Percentiles rank a stretch among this genome's conserved stretches.
phyloP scores from a whole-genome alignment of 2,888 invertebrate genomes.

The Eurytoma californica region DNA sequence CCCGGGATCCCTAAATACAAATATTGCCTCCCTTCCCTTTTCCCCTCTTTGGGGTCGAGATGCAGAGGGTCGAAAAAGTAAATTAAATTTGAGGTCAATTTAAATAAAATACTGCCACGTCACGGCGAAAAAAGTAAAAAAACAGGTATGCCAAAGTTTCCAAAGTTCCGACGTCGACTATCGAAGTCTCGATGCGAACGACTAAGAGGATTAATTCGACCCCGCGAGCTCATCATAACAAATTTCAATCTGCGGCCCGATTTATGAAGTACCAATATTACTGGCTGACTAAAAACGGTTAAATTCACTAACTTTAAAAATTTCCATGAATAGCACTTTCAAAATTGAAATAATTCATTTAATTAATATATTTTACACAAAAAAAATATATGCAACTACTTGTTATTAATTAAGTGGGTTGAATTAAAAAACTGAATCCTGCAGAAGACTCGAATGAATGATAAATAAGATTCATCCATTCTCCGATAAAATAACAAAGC shows the following conservation, averaged over 20 bases:
- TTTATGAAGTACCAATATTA: conserved; percentile 29
- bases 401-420: too few species aligned
- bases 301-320: too few species aligned
- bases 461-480: too few species aligned
- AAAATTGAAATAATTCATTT: too few species aligned
- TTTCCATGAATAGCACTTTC: too few species aligned
- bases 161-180: neutral
- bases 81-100: neutral
- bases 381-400: too few species aligned
- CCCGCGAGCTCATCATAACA: neutral
- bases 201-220: conserved; percentile 40
- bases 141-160: neutral
- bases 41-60: too few species aligned
- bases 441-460: too few species aligned
- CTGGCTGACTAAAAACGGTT: neutral
- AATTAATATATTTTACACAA: too few species aligned
- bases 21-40: conserved; percentile 1
- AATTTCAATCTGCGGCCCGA: conserved; percentile 26
- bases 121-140: neutral
- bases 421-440: too few species aligned
- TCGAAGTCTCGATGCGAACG: neutral
- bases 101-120: neutral
- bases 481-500: too few species aligned
- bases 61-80: neutral
- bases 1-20: conserved; percentile 34